Evolutionary conservation across 2,113 vertebrate genomes (phyloP), one percentile per base, ranked within the genome.

Genomic region (Oncorhynchus tshawytscha): DNA sequence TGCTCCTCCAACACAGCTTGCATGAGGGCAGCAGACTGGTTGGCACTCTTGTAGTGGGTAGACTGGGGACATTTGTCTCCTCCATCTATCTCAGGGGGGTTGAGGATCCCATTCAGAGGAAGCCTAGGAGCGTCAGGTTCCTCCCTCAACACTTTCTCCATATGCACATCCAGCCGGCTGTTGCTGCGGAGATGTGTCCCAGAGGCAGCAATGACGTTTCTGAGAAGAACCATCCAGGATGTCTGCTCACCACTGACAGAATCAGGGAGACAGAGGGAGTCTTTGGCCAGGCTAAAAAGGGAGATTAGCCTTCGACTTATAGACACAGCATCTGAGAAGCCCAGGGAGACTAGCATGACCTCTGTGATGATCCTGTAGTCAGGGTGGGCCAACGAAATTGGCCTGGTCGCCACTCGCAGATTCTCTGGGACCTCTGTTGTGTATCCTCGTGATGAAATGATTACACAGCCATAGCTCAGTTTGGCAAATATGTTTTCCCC

Each of bases 391-490:
- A 97, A 25, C 0, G 92, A 89, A 57, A 96, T 70, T 0, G 96
- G 93, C 73, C 96, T 94, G 27, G 92, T 79, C 13, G 91, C 90
- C 70, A 82, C 80, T 67, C 74, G 89, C 72, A 96, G 80, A 81
- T 83, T 94, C 74, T 94, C 89, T 1, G 94, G 91, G 20, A 96
- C 1, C 20, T 80, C 45, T 1, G 74, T 70, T 39, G 77, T 11
- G 24, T 77, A 73, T 4, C 51, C 70, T 80, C 81, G 78, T 24
- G 72, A 86, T 78, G 81, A 86, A 27, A 93, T 92, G 67, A 94
- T 62, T 74, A 96, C 48, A 73, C 94, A 96, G 72, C 94, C 95
- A 45, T 93, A 97, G 74, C 81, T 85, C 1, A 82, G 70, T 3
- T 80, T 88, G 27, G 93, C 78, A 16, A 72, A 78, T 67, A 95